These are phyloP conservation scores for Lepus townsendii DNA, from an alignment of 2,797 vertebrate species.

Conservation along the genomic window DNA sequence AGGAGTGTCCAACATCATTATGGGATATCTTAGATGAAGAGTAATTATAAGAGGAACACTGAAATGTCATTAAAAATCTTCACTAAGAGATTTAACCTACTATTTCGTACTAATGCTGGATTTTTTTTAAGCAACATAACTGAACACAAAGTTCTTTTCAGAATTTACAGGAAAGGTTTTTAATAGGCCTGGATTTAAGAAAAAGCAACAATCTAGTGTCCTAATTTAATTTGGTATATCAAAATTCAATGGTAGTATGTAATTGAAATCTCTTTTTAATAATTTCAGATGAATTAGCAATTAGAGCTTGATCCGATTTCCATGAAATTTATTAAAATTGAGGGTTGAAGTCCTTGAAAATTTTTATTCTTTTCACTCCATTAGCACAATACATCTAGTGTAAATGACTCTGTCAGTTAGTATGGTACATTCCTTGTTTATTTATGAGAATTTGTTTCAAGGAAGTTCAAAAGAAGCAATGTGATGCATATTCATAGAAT, in stretches of 20 bases:
- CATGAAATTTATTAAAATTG: conserved; percentile 95
- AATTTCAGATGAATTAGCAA: conserved; percentile 99
- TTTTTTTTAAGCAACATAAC: conserved; percentile 88
- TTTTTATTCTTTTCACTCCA: conserved; percentile 93
- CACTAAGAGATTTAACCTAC: conserved; percentile 99
- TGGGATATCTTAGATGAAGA: conserved; percentile 99
- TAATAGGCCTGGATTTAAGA: conserved; percentile 93
- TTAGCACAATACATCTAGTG: conserved; percentile 89
- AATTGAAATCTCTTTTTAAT: conserved; percentile 99
- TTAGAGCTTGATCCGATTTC: conserved; percentile 96
- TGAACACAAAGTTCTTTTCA: conserved; percentile 93
- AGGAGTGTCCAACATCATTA: conserved; percentile 99
- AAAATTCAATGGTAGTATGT: conserved; percentile 94
- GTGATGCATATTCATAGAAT: conserved; percentile 90
- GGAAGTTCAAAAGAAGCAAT: conserved; percentile 91
- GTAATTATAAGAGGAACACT: conserved; percentile 99
- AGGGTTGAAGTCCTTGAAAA: conserved; percentile 91
- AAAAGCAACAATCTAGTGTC: conserved; percentile 94
- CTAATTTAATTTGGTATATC: conserved; percentile 98
- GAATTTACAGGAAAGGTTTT: conserved; percentile 92
- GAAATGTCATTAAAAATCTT: conserved; percentile 99
- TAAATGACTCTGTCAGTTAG: conserved; percentile 92
- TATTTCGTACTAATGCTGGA: conserved; percentile 96
- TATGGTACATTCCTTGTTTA: conserved; percentile 90
- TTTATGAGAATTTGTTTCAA: conserved; percentile 93